These are phyloP conservation scores for Gymnoscopelus microlampas DNA, from an alignment of 2,797 vertebrate genomes.

Conservation along the genomic window DNA sequence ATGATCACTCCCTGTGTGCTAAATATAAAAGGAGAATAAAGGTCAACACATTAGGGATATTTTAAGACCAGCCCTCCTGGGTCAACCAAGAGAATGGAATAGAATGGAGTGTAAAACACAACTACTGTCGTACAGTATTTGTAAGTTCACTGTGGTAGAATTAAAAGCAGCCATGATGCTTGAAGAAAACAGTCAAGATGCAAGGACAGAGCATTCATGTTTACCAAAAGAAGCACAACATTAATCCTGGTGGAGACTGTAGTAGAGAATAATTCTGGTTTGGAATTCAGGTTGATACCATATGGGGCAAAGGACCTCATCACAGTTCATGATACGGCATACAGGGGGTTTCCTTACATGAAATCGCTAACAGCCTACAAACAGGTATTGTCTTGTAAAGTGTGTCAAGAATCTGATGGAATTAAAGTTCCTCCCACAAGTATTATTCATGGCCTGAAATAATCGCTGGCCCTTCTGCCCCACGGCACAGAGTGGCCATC, in stretches of 20 bases:
- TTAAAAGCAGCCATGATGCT: too few species aligned
- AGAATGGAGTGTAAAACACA: too few species aligned
- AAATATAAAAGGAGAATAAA: conserved; percentile 65
- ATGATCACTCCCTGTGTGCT: conserved; percentile 35
- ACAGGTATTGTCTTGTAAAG: not conserved
- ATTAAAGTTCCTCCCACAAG: too few species aligned
- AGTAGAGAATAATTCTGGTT: too few species aligned
- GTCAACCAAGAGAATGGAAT: too few species aligned
- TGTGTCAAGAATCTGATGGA: not conserved
- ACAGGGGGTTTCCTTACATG: conserved; percentile 2
- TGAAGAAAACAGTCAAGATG: too few species aligned
- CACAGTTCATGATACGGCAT: not conserved
- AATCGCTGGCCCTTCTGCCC: not conserved
- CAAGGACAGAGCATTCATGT: too few species aligned
- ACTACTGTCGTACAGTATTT: too few species aligned
- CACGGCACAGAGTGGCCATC: conserved; percentile 28
- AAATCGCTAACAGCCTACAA: not conserved
- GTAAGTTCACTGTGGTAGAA: too few species aligned
- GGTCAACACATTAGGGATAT: conserved; percentile 29
- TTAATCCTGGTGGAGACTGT: too few species aligned
- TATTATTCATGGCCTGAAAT: conserved; percentile 13
- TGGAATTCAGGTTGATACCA: too few species aligned
- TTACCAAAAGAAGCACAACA: too few species aligned
- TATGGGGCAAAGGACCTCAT: not conserved
- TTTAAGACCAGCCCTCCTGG: conserved; percentile 1